A percentile compares a stretch with the other conserved stretches of the same genome.
phyloP scores from a whole-genome alignment of 2,888 invertebrate species.

The Hemaris fuciformis region DNA sequence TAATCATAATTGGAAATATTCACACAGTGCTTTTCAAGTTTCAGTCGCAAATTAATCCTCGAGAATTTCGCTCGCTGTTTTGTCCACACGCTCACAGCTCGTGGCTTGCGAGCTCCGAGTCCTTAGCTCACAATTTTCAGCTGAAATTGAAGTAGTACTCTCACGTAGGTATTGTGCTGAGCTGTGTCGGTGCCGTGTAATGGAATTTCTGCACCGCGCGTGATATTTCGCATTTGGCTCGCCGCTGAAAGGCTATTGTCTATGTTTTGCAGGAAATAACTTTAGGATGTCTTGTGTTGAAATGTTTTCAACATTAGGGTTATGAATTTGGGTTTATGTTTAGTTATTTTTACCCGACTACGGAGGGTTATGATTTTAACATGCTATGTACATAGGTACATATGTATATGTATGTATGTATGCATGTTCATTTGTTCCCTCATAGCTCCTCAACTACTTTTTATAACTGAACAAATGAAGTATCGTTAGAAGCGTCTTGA shows the following conservation, averaged over 20 bases:
- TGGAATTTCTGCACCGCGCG: not conserved
- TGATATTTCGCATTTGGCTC: not conserved
- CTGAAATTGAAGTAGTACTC: constrained; percentile 19
- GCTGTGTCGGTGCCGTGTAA: not conserved
- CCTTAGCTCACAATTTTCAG: constrained; percentile 12
- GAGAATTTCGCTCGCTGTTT: too few species aligned
- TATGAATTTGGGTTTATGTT: not conserved
- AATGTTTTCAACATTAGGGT: not conserved
- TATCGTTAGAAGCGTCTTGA: too few species aligned
- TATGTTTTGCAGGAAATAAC: not conserved
- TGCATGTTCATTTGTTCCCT: too few species aligned
- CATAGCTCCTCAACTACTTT: too few species aligned
- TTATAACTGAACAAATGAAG: too few species aligned
- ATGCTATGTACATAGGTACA: too few species aligned
- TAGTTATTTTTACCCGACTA: too few species aligned
- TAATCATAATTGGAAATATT: too few species aligned
- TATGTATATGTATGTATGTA: too few species aligned
- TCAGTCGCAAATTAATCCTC: too few species aligned
- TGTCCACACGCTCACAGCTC: not conserved
- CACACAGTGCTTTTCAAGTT: too few species aligned
- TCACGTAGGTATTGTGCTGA: constrained; percentile 16
- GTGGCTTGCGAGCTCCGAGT: not conserved
- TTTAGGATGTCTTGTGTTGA: not conserved
- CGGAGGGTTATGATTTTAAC: too few species aligned
- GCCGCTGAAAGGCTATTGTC: not conserved